Evolutionary conservation across 2,888 invertebrate genomes (phyloP).

Genomic region (Drosophila rellima): DNA sequence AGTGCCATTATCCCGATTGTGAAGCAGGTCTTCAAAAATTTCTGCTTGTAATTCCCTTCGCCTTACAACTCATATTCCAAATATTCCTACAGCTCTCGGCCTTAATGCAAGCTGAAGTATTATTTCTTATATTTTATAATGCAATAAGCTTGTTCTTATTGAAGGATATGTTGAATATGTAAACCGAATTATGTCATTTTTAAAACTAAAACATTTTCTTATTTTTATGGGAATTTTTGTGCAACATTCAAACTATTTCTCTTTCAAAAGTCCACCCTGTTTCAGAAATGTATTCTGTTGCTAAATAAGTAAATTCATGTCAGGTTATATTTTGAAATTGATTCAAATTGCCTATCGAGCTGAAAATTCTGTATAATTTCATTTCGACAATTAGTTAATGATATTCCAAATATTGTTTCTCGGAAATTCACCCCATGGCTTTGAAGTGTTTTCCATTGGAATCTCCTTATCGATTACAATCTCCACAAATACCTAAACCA

Average conservation of each 20-base stretch:
- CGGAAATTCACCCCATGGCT: background rate
- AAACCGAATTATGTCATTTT: too few species aligned
- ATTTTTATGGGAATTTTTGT: background rate
- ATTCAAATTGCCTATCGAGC: background rate
- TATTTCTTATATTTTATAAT: background rate
- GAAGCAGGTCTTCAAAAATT: conserved; percentile 22
- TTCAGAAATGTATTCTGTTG: background rate
- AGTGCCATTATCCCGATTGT: conserved; percentile 40
- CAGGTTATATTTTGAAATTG: background rate
- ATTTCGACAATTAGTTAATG: background rate
- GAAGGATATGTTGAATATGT: too few species aligned
- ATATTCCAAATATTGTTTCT: background rate
- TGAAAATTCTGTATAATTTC: background rate
- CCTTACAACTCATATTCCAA: conserved; percentile 21
- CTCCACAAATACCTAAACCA: conserved; percentile 6
- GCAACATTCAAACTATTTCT: background rate
- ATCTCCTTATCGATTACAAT: background rate
- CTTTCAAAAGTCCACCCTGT: background rate
- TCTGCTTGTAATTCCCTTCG: conserved; percentile 30
- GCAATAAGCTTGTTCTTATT: too few species aligned
- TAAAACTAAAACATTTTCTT: too few species aligned
- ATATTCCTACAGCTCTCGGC: conserved; percentile 8
- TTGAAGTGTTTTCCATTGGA: background rate
- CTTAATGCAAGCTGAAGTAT: conserved; percentile 4
- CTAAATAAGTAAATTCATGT: background rate